These are phyloP conservation scores for Hypanus sabinus DNA, from an alignment of 2,113 vertebrate genomes.

Conservation along the genomic window DNA sequence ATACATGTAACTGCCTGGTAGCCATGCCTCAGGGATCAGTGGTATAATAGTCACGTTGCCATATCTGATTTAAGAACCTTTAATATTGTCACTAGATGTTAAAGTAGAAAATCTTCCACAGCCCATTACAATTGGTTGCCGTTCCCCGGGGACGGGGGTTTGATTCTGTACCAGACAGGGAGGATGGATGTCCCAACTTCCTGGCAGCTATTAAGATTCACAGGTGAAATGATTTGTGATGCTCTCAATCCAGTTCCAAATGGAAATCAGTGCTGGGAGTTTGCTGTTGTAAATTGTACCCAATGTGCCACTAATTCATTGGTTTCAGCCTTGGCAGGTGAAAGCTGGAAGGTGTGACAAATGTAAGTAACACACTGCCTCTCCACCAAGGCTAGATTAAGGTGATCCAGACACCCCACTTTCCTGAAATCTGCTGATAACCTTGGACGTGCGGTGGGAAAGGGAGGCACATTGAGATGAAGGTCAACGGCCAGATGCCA, in stretches of 20 bases:
- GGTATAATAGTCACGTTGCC: neutral
- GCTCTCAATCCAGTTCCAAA: conserved; percentile 16
- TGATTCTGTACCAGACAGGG: neutral
- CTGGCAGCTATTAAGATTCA: conserved; percentile 26
- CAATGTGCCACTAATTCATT: conserved; percentile 9
- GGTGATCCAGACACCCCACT: neutral
- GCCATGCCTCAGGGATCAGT: conserved; percentile 16
- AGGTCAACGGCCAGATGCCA: neutral
- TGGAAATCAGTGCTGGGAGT: conserved; percentile 13
- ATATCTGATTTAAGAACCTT: conserved; percentile 33
- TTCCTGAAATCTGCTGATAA: neutral
- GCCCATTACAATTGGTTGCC: conserved; percentile 24
- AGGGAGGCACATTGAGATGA: neutral
- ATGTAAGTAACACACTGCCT: neutral
- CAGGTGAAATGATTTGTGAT: conserved; percentile 30
- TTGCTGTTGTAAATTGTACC: neutral
- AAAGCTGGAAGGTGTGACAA: neutral
- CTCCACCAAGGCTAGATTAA: neutral
- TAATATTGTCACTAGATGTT: conserved; percentile 35
- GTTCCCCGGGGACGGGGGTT: neutral
- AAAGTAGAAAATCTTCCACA: conserved; percentile 26
- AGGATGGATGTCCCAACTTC: conserved; percentile 12
- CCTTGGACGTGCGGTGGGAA: neutral
- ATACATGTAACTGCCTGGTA: neutral
- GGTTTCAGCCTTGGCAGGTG: conserved; percentile 1